Evolutionary conservation across 2,888 invertebrate genomes (phyloP).

Genomic region (Carcina quercana): DNA sequence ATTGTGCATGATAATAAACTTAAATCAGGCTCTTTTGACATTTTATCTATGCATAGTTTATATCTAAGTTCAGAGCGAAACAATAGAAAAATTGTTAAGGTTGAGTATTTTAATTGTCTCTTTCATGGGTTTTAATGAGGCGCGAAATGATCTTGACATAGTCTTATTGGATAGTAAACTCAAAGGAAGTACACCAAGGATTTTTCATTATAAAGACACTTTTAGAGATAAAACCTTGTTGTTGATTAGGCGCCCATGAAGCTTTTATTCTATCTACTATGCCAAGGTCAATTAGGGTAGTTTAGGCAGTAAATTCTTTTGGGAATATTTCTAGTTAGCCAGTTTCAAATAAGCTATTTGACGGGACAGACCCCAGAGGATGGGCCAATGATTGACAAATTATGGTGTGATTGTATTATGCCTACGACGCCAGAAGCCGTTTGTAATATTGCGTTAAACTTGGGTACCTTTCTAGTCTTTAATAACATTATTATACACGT

Average conservation of each 20-base stretch:
- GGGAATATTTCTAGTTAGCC: conserved; percentile 16
- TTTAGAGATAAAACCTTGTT: neutral
- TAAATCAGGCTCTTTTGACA: too few relatives aligned
- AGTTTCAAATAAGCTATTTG: conserved; percentile 9
- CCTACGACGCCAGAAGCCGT: too few relatives aligned
- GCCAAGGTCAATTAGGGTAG: conserved; percentile 36
- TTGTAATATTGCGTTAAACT: too few relatives aligned
- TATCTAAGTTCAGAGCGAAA: conserved; percentile 37
- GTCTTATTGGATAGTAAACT: conserved; percentile 35
- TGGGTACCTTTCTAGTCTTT: too few relatives aligned
- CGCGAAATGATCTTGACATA: conserved; percentile 43
- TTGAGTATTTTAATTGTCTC: conserved; percentile 44
- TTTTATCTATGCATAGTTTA: neutral
- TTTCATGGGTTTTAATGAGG: conserved; percentile 41
- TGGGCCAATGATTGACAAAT: conserved; percentile 17
- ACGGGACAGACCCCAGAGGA: conserved; percentile 14
- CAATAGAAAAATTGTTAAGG: conserved; percentile 47
- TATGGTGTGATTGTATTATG: conserved; percentile 5
- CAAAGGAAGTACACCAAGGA: conserved; percentile 42
- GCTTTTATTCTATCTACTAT: conserved; percentile 17
- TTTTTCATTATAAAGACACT: neutral
- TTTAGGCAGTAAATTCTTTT: conserved; percentile 26
- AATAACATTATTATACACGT: too few relatives aligned
- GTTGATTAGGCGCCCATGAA: conserved; percentile 6
- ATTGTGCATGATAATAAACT: too few relatives aligned